phyloP scores from a whole-genome alignment of 2,113 vertebrate genomes.

The Pogonocichla stellata region DNA sequence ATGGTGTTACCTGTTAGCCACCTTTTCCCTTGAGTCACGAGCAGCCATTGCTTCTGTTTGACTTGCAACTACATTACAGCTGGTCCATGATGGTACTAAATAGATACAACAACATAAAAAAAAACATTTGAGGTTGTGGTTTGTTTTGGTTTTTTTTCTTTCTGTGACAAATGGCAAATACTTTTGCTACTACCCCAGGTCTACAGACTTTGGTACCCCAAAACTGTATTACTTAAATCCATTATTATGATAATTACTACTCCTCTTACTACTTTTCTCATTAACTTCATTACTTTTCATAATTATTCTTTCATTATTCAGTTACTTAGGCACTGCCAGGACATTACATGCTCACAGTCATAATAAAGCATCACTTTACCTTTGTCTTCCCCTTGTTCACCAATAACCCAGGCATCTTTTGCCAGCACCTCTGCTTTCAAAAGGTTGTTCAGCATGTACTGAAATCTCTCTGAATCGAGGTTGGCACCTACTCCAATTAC shows the following conservation, averaged over 20 bases:
- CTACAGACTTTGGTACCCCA: background rate
- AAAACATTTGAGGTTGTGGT: background rate
- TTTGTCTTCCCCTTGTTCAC: slow-evolving; percentile 92
- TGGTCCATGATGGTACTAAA: slow-evolving; percentile 84
- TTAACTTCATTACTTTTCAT: background rate
- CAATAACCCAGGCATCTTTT: slow-evolving; percentile 87
- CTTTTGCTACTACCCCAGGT: background rate
- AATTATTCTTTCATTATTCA: background rate
- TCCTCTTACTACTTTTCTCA: background rate
- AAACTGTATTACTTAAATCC: background rate
- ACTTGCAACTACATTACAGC: slow-evolving; percentile 8
- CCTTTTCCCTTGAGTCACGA: slow-evolving; percentile 72
- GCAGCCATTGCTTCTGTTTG: slow-evolving; percentile 61
- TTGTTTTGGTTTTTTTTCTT: background rate
- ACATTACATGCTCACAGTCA: background rate
- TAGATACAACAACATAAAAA: background rate
- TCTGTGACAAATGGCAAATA: background rate
- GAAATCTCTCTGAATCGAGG: slow-evolving; percentile 88
- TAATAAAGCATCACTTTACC: slow-evolving; percentile 70
- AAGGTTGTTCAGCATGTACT: slow-evolving; percentile 78
- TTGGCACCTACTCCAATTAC: slow-evolving; percentile 94
- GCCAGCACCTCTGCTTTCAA: slow-evolving; percentile 74
- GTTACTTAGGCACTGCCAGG: background rate
- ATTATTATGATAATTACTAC: background rate
- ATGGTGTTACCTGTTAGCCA: slow-evolving; percentile 83